These are phyloP conservation scores for Acomys russatus DNA, from an alignment of 2,797 vertebrate species.

Conservation along the genomic window DNA sequence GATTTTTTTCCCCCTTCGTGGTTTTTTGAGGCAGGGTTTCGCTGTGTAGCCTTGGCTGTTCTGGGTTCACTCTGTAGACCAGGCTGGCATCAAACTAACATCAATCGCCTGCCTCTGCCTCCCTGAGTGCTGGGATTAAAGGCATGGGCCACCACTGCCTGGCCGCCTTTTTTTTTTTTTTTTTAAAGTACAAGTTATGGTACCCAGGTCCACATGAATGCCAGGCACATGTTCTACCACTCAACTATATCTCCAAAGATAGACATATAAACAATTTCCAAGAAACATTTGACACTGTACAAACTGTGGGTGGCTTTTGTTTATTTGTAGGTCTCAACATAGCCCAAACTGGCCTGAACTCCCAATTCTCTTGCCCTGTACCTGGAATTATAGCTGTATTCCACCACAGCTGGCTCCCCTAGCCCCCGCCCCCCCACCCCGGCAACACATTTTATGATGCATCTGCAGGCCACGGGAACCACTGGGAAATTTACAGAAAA, in stretches of 20 bases:
- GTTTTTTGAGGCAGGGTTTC: too few species aligned
- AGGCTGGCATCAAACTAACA: too few species aligned
- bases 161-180: neutral
- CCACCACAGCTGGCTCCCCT: neutral
- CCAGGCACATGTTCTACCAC: neutral
- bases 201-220: neutral
- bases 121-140: neutral
- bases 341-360: neutral
- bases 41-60: too few species aligned
- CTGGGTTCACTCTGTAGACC: too few species aligned
- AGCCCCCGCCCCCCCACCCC: neutral
- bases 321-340: neutral
- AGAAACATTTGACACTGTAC: neutral
- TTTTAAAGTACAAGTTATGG: neutral
- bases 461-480: neutral
- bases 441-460: neutral
- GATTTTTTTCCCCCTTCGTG: neutral
- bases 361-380: neutral
- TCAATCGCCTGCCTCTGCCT: too few species aligned
- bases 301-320: neutral
- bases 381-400: neutral
- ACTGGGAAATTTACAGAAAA: neutral
- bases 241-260: neutral
- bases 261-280: neutral
- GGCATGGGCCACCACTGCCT: neutral